Evolutionary conservation across 2,888 invertebrate genomes (phyloP).

Genomic region (Hyppa rectilinea): DNA sequence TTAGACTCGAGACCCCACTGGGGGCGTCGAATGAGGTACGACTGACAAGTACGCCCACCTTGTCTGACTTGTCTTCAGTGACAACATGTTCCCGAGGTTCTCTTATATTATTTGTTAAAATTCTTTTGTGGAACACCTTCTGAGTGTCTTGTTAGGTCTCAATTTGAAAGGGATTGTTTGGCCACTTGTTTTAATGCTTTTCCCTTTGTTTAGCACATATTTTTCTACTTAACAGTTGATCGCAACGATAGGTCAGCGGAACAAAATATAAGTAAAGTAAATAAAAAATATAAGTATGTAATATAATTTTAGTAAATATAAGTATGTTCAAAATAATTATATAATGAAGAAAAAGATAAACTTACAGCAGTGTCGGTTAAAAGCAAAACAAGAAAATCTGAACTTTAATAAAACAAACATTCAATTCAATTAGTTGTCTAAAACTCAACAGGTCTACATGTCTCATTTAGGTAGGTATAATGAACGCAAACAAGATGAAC

Average conservation of each 20-base stretch:
- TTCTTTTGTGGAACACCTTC: slow-evolving; percentile 26
- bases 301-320: too few species aligned
- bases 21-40: slow-evolving; percentile 71
- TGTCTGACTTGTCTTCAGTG: slow-evolving; percentile 62
- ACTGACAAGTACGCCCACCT: slow-evolving; percentile 66
- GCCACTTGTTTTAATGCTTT: background rate
- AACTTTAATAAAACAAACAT: too few species aligned
- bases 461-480: slow-evolving; percentile 26
- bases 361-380: too few species aligned
- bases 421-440: too few species aligned
- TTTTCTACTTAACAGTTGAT: background rate
- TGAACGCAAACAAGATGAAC: slow-evolving; percentile 35
- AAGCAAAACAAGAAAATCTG: too few species aligned
- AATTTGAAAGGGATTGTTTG: slow-evolving; percentile 7
- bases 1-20: slow-evolving; percentile 67
- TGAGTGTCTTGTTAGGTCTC: slow-evolving; percentile 19
- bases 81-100: slow-evolving; percentile 49
- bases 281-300: too few species aligned
- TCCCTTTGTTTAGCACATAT: slow-evolving; percentile 4
- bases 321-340: too few species aligned
- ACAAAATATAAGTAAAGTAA: too few species aligned
- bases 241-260: too few species aligned
- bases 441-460: slow-evolving; percentile 7
- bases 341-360: too few species aligned
- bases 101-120: slow-evolving; percentile 51